Evolutionary conservation across 2,113 vertebrate genomes (phyloP), one percentile per base, ranked within the genome.

Genomic region (Chlorocebus sabaeus): DNA sequence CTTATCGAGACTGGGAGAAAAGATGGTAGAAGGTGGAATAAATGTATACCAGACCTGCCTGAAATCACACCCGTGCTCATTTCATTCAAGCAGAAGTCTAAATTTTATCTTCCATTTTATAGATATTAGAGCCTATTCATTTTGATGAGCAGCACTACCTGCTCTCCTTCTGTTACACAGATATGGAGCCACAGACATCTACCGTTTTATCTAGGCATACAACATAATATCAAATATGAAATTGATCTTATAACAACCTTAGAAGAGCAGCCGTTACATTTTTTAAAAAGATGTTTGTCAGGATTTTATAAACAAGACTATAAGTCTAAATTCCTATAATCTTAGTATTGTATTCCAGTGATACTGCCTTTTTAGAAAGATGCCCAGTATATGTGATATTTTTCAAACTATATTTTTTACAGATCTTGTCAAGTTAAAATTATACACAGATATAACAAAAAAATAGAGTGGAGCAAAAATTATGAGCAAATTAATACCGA

Each of bases 31-130:
- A 90, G 18, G 32, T 43, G 20, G 48, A 97, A 94, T 91, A 82
- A 96, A 89, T 72, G 38, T n/a, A 80, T 81, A 86, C 38, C 12
- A 40, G 25, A 81, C 9, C 25, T 67, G 43, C 67, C 86, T 90
- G 59, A 95, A 96, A 95, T 97, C 81, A 80, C 52, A 95, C 55
- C 55, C 81, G 48, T 82, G 92, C 27, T 97, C 96, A 94, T 97
- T 97, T 94, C 82, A 85, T 95, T 82, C 94, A 93, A 98, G 72
- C 61, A 97, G 89, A 97, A 95, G 40, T 70, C 43, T 59, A 78
- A 85, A 48, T 72, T 97, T 98, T 96, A 96, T 96, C 88, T 93
- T 95, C 90, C 85, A 57, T 94, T 93, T 97, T 93, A 97, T 81
- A 50, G 55, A 18, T 73, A 92, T 96, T 86, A 91, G 32, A 95